phyloP scores from a whole-genome alignment of 2,888 invertebrate species.

The Trypoxylon attenuatum region DNA sequence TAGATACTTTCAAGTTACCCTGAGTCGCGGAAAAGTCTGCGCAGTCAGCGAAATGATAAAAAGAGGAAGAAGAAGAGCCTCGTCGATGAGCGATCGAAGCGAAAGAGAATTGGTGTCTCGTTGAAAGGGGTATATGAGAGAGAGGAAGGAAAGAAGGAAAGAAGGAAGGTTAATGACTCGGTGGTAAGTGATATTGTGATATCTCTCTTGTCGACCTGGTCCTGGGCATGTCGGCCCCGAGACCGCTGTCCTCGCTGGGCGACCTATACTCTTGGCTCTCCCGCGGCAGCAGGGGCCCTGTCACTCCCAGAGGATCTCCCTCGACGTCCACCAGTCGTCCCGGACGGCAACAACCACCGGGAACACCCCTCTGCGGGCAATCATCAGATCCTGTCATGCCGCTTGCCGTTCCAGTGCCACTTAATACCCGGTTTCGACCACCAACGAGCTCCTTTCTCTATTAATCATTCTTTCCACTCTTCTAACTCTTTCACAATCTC shows the following conservation, averaged over 20 bases:
- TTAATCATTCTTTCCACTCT: too few species aligned
- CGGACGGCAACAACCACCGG: constrained; percentile 69
- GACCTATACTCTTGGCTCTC: constrained; percentile 86
- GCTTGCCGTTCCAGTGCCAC: constrained; percentile 31
- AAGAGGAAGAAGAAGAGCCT: too few species aligned
- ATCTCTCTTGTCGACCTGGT: constrained; percentile 62
- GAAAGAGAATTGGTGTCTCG: too few species aligned
- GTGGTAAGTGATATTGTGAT: background rate
- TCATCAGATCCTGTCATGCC: constrained; percentile 64
- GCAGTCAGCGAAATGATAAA: too few species aligned
- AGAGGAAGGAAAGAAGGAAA: background rate
- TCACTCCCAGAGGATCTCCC: constrained; percentile 72
- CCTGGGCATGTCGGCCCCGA: constrained; percentile 86
- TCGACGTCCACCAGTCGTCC: constrained; percentile 73
- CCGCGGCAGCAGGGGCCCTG: constrained; percentile 69
- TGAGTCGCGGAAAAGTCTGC: too few species aligned
- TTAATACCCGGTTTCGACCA: constrained; percentile 32
- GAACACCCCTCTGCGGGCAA: constrained; percentile 71
- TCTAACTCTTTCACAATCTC: too few species aligned
- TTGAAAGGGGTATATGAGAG: too few species aligned
- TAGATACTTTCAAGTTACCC: too few species aligned
- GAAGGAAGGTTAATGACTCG: background rate
- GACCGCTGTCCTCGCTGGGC: constrained; percentile 95
- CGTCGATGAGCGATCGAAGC: too few species aligned
- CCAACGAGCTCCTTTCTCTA: constrained; percentile 40